Base-by-base conservation (phyloP, 2,888 invertebrate genomes). In the Mesorhabditis belari region DNA sequence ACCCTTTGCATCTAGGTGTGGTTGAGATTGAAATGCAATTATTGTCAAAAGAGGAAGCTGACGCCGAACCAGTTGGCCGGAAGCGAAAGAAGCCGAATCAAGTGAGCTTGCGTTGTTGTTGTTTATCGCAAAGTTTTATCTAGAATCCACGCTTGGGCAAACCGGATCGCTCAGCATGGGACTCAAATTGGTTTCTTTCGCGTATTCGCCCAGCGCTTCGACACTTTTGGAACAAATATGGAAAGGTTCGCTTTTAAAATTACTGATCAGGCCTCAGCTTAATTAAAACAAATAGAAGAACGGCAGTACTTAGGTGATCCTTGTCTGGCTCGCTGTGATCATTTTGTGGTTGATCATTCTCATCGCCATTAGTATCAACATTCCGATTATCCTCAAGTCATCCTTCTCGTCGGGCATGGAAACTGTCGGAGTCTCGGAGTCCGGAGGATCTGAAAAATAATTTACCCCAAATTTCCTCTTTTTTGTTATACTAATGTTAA, bases 61-160 rank as follows among this genome's bases (percentile, higher is more conserved):
- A 74, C 25, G 49, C 52, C n/a, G 71, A 77, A 27, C 77, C 77
- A 3, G 77, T 79, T 4, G 79, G 79, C 21, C 69, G 66, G 59
- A 75, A 74, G 56, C 65, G 79, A 4, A 72, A 72, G 23, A 74
- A 80, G 55, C 79, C 79, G 12, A 79, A 79, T 61, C 75, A 77
- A 29, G 79, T 77, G 19, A 61, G 64, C n/a, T n/a, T 9, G 19
- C 12, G 4, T 26, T 5, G n/a, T 58, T 12, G 25, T 24, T 55
- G 2, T n/a, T 12, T 17, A 25, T 4, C 3, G 25, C 3, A 24
- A 62, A 62, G 9, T n/a, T 29, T 60, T 28, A 49, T 49, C 27
- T 61, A 77, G 77, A 74, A 70, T 57, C 77, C 77, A 6, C 65
- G 63, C 59, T 64, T 78, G 28, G 69, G 70, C 24, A 70, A 71